Conservation (phyloP, 2,888 invertebrate species). For the Limenitis camilla region DNA sequence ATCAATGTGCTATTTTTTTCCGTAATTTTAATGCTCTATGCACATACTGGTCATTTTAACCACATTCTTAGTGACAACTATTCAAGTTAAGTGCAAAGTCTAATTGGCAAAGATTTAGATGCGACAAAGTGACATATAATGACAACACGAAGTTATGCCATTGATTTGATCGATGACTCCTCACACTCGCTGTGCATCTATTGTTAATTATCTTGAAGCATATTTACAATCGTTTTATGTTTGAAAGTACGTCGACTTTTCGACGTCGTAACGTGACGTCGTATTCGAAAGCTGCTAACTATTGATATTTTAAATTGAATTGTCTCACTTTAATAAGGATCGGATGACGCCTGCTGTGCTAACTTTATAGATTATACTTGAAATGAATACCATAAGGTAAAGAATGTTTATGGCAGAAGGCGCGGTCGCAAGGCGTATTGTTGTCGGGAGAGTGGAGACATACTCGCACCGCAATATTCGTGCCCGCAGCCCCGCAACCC, state of each 20-base stretch:
- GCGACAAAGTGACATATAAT: constrained; percentile 25
- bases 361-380: constrained; percentile 70
- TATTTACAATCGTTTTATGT: constrained; percentile 42
- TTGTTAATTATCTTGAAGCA: constrained; percentile 48
- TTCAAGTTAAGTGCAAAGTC: constrained; percentile 33
- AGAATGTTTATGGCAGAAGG: constrained; percentile 70
- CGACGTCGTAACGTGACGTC: no score
- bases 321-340: no score
- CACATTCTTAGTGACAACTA: constrained; percentile 1
- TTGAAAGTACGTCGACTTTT: no score
- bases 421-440: constrained; percentile 70
- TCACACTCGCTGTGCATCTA: constrained; percentile 35
- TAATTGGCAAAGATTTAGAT: constrained; percentile 37
- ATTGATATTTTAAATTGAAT: no score
- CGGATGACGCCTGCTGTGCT: constrained; percentile 31
- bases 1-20: no score
- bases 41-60: background rate
- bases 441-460: constrained; percentile 54
- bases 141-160: constrained; percentile 33
- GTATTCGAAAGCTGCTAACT: no score
- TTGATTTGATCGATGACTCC: constrained; percentile 33
- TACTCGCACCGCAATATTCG: constrained; percentile 36
- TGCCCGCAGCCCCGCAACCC: constrained; percentile 31
- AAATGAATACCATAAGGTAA: constrained; percentile 67
- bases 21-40: background rate